Conservation (phyloP, 2,888 invertebrate genomes). For the Agrochola lychnidis region DNA sequence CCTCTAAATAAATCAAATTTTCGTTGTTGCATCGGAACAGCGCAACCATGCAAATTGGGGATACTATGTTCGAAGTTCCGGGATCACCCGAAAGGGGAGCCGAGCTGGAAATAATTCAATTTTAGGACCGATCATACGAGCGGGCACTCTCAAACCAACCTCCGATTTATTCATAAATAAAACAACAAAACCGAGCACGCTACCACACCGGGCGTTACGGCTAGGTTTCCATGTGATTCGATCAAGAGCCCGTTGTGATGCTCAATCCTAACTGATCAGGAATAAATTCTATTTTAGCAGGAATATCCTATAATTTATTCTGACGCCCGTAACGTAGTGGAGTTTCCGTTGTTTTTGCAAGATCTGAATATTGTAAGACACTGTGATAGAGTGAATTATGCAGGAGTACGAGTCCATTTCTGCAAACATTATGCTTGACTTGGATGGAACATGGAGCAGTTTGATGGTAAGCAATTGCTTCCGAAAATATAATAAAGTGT, state of each 20-base stretch:
- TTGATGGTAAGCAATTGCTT: neutral
- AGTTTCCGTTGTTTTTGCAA: conserved; percentile 43
- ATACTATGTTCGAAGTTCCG: conserved; percentile 60
- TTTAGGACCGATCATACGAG: conserved; percentile 79
- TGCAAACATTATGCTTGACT: conserved; percentile 9
- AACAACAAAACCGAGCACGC: conserved; percentile 58
- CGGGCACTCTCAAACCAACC: conserved; percentile 68
- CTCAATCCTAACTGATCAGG: conserved; percentile 45
- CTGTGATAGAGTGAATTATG: conserved; percentile 38
- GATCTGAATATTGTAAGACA: conserved; percentile 47
- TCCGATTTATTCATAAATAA: conserved; percentile 81
- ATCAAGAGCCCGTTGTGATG: conserved; percentile 46
- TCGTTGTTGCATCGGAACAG: conserved; percentile 58
- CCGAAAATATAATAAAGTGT: neutral
- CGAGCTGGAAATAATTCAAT: conserved; percentile 81
- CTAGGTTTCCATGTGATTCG: conserved; percentile 51
- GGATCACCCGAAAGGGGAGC: conserved; percentile 67
- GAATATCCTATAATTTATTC: conserved; percentile 59
- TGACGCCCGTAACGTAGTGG: conserved; percentile 27
- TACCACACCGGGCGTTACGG: conserved; percentile 36
- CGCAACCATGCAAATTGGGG: conserved; percentile 76
- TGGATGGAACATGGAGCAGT: neutral
- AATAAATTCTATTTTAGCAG: conserved; percentile 55
- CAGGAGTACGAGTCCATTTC: conserved; percentile 16
- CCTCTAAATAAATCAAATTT: conserved; percentile 73